Conservation (phyloP, 2,113 vertebrate genomes). For the Psophia crepitans region DNA sequence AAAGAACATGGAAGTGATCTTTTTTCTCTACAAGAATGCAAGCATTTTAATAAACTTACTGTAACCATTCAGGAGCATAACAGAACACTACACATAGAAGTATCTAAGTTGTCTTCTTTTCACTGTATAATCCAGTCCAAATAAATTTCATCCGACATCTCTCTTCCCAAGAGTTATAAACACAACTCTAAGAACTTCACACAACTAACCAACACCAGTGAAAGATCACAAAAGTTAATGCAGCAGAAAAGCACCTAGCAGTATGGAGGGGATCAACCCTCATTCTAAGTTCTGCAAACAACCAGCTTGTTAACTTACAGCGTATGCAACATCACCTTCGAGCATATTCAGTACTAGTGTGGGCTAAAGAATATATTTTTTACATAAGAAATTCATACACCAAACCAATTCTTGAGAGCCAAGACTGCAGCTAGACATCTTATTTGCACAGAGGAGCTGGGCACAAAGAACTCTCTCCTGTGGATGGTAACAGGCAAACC, state of each 20-base stretch:
- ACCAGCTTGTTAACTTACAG: not conserved
- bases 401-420: not conserved
- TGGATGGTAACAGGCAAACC: not conserved
- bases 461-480: not conserved
- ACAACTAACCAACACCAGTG: not conserved
- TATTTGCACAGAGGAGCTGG: not conserved
- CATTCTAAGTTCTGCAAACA: not conserved
- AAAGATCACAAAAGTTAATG: not conserved
- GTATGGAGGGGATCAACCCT: not conserved
- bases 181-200: not conserved
- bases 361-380: not conserved
- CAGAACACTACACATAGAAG: not conserved
- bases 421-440: not conserved
- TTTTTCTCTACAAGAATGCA: not conserved
- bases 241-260: not conserved
- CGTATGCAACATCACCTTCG: not conserved
- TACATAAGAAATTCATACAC: not conserved
- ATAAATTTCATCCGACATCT: not conserved
- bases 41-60: not conserved
- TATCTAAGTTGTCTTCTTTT: not conserved
- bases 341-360: not conserved
- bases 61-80: not conserved
- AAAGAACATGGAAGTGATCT: not conserved
- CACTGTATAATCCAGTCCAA: not conserved
- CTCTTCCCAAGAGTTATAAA: not conserved